Base-by-base conservation (phyloP, 2,888 invertebrate genomes). In the Coleophora deauratella region DNA sequence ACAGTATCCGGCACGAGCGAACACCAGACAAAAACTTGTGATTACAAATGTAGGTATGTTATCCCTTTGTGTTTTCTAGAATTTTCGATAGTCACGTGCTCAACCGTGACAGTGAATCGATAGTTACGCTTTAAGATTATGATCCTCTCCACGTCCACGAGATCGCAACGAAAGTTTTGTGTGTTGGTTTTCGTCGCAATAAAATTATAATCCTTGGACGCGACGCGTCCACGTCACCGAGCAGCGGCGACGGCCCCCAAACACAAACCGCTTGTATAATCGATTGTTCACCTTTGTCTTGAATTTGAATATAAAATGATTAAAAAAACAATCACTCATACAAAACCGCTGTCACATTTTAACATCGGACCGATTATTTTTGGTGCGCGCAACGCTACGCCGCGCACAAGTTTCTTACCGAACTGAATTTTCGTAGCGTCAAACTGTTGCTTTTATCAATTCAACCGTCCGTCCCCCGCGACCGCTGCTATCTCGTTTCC, bases 401-500 rank as follows among this genome's bases (percentile, higher is more conserved):
- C 60, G 53, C 65, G 55, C 71, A 65, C 60, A 60, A 50, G 71
- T 66, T 72, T 67, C 67, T 65, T 69, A 67, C 54, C 72, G 61
- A 74, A 85, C 84, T 85, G 77, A 84, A 72, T 77, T 79, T 78
- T 75, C 64, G 73, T 66, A 59, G 67, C 66, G 74, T 71, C 68
- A 72, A 72, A 74, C 78, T 71, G 80, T 82, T 76, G 84, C 75
- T 85, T 85, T 80, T 85, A 85, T 84, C 78, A 85, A 76, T 75
- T 80, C 78, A 68, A 55, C 53, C 63, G 62, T 57, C 62, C 53
- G 69, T 71, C 78, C 77, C 76, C 74, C 75, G 62, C 74, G 45
- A 43, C 33, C 34, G 35, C 42, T 14, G 48, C 57, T 50, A 49
- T 82, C 81, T 75, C 81, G 53, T 61, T 82, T 73, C 42, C 63